Evolutionary conservation across 2,888 invertebrate species (phyloP), one percentile per base, ranked within the genome.

Genomic region (Caenorhabditis angaria): DNA sequence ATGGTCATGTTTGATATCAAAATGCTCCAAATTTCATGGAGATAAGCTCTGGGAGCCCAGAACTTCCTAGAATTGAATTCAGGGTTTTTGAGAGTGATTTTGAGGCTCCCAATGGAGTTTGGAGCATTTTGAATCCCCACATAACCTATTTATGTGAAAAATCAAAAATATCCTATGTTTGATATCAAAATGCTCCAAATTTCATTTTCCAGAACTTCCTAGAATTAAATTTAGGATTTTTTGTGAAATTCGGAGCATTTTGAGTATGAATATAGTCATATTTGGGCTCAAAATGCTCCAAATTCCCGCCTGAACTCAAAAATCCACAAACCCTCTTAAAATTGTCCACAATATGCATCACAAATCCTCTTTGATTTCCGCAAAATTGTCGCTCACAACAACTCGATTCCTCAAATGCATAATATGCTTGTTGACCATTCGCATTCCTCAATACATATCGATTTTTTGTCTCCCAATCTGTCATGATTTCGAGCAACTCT

Each of bases 331-430:
- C 82, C 66, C 75, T 53, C 25, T 80, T 76, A 29, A 77, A 78
- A 48, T 88, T 88, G 70, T 89, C 89, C 53, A 88, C 87, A 29
- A 89, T 87, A 76, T 89, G 88, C 67, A 89, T 88, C 28, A 81
- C 77, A 69, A 89, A 89, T 10, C 88, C 88, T 64, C 89, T 77
- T 22, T 81, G 69, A 4, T 87, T 74, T 2, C 88, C 88, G 82
- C 88, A 89, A 70, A 88, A 88, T 69, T 88, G 85, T 18, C 89
- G 76, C 59, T 77, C 77, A 70, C 88, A 89, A 32, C 81, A 76
- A 28, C 87, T 88, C 8, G 88, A 88, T 70, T 89, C 89, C 51
- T 84, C 86, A 58, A 80, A 76, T 6, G 88, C 84, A 68, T 77
- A 82, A 58, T 79, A 83, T 8, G 54, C 54, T 18, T 76, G 78